A percentile compares a stretch with the other conserved stretches of the same genome.
These are phyloP conservation scores for Ochropleura leucogaster DNA, from an alignment of 2,888 invertebrate genomes.

Conservation along the genomic window DNA sequence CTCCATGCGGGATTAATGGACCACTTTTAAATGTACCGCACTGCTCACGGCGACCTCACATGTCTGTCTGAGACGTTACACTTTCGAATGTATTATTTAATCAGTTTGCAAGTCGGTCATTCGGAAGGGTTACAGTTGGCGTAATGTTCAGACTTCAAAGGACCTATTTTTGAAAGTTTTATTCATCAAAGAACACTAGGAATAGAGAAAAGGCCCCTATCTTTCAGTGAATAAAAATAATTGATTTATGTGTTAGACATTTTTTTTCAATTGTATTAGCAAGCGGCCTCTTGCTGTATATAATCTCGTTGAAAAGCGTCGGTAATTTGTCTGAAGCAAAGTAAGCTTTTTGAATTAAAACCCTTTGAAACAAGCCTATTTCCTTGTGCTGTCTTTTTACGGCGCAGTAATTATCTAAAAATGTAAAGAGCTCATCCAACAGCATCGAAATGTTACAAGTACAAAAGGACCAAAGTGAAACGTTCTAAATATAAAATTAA, in stretches of 20 bases:
- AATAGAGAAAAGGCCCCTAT: neutral
- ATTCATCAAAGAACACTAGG: neutral
- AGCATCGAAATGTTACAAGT: conserved; percentile 19
- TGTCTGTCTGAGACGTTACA: conserved; percentile 19
- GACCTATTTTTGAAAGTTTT: conserved; percentile 3
- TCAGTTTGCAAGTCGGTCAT: conserved; percentile 14
- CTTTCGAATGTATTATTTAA: conserved; percentile 26
- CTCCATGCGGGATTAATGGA: conserved; percentile 69
- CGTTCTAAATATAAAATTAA: conserved; percentile 22
- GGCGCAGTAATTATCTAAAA: conserved; percentile 42
- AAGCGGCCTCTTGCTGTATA: conserved; percentile 30
- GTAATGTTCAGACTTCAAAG: neutral
- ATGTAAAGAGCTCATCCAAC: neutral
- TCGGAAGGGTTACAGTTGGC: neutral
- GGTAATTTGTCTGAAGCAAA: conserved; percentile 34
- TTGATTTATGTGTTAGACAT: neutral
- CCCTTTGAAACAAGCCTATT: conserved; percentile 51
- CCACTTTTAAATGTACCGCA: conserved; percentile 54
- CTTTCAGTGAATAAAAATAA: neutral
- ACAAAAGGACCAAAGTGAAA: conserved; percentile 9
- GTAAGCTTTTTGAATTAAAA: conserved; percentile 50
- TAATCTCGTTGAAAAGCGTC: conserved; percentile 29
- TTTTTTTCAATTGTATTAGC: conserved; percentile 19
- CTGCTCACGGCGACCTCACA: conserved; percentile 12
- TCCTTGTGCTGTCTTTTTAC: conserved; percentile 40